Percentiles rank a stretch among this genome's conserved stretches.
Evolutionary conservation across 92 coral and sea anemone genomes (phyloP).

Genomic region (Isaurus tuberculatus): DNA sequence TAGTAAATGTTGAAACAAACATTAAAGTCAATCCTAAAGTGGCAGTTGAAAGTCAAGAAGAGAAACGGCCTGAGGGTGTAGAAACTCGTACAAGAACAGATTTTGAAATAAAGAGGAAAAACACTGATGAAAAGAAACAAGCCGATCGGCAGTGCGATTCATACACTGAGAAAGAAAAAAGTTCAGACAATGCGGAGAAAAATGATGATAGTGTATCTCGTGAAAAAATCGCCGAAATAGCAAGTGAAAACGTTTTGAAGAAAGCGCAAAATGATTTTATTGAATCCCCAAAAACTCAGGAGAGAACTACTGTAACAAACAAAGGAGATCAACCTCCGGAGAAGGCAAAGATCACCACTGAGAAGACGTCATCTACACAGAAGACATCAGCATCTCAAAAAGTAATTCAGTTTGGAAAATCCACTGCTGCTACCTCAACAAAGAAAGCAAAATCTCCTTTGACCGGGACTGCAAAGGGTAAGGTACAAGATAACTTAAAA

Average conservation of each 20-base stretch:
- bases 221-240: not conserved
- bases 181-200: not conserved
- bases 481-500: not conserved
- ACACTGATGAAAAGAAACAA: not conserved
- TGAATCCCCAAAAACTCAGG: not conserved
- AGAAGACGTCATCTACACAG: not conserved
- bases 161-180: not conserved
- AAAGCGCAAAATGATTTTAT: not conserved
- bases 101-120: not conserved
- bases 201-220: not conserved
- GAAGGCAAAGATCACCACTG: not conserved
- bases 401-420: not conserved
- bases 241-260: not conserved
- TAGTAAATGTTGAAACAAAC: not conserved
- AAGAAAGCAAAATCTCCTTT: not conserved
- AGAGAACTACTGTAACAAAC: not conserved
- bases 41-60: not conserved
- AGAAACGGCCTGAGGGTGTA: not conserved
- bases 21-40: not conserved
- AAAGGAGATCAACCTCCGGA: not conserved
- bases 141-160: not conserved
- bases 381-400: not conserved
- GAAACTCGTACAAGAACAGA: not conserved
- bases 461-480: not conserved
- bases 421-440: not conserved